phyloP scores from a whole-genome alignment of 2,797 vertebrate species.

The Gallirallus australis region DNA sequence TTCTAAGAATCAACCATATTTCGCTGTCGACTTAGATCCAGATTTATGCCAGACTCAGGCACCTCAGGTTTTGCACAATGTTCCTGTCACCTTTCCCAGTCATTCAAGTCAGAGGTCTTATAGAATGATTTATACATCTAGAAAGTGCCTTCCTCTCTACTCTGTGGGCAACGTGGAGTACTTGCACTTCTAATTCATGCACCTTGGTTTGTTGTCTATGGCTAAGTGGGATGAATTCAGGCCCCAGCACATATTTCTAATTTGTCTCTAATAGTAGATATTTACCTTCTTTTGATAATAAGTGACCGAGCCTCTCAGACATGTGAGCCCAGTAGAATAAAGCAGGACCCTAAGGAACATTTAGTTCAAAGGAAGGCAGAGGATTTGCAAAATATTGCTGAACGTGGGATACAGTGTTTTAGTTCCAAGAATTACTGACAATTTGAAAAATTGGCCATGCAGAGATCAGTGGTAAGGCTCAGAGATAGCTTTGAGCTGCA shows the following conservation, averaged over 20 bases:
- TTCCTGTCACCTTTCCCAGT: not conserved
- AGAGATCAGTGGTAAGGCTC: not conserved
- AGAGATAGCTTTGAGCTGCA: not conserved
- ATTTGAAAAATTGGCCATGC: constrained; percentile 7
- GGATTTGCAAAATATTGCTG: not conserved
- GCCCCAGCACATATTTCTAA: not conserved
- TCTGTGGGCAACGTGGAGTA: not conserved
- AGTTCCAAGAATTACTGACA: not conserved
- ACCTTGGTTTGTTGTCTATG: not conserved
- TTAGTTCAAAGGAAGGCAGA: constrained; percentile 20
- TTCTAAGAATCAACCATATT: not conserved
- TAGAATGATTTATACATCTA: not conserved
- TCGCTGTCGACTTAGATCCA: not conserved
- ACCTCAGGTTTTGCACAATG: not conserved
- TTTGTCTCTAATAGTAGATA: not conserved
- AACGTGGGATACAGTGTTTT: not conserved
- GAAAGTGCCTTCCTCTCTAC: not conserved
- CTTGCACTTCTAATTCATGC: not conserved
- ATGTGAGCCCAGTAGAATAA: not conserved
- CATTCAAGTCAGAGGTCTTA: not conserved
- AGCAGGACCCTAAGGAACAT: not conserved
- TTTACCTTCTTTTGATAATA: not conserved
- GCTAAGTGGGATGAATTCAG: not conserved
- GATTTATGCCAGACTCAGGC: not conserved
- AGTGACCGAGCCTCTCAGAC: not conserved